Base-by-base conservation (phyloP, 2,113 vertebrate species). In the Syrrhaptes paradoxus region DNA sequence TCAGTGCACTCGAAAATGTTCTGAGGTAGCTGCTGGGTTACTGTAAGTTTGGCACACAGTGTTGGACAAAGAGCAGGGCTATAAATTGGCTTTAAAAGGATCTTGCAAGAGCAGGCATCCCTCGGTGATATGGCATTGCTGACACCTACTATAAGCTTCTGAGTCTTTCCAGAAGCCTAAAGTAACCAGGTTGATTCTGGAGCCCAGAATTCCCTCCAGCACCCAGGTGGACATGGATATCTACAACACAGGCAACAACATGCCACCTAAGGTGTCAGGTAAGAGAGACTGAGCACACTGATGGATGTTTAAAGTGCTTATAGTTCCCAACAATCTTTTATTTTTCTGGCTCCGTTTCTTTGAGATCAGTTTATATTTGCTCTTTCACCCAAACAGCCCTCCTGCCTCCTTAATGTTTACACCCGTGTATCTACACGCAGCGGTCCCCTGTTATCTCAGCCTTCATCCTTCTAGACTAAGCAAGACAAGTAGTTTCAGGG, bases 181-280 rank as follows among this genome's bases (percentile, higher is more conserved):
- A 45, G 21, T 10, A 63, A 24, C 7, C 6, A 13, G 20, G 9
- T 9, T 43, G 11, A 57, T 58, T 89, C 49, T 83, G 52, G 28
- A 45, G 36, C 9, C 26, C 34, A 68, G 68, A 76, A 63, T 2
- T 86, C 5, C 22, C 36, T 74, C 9, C 32, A n/a, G 25, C 1
- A 1, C 32, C 51, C 59, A 78, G 51, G 0, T 15, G 0, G 17
- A 24, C 7, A 6, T 11, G 10, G 26, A 5, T 58, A 19, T 15
- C 24, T 55, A 22, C 9, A 55, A 48, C 21, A 55, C 28, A 76
- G 72, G 12, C 0, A 2, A 45, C 28, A 45, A 9, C 2, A 1
- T 3, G 34, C 2, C 7, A 21, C 70, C 21, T 51, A 17, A 43
- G 2, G 7, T 11, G 11, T 17, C 14, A 8, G 21, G 7, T 13